These are phyloP conservation scores for Micromys minutus DNA, from an alignment of 2,113 vertebrate species.

Conservation along the genomic window DNA sequence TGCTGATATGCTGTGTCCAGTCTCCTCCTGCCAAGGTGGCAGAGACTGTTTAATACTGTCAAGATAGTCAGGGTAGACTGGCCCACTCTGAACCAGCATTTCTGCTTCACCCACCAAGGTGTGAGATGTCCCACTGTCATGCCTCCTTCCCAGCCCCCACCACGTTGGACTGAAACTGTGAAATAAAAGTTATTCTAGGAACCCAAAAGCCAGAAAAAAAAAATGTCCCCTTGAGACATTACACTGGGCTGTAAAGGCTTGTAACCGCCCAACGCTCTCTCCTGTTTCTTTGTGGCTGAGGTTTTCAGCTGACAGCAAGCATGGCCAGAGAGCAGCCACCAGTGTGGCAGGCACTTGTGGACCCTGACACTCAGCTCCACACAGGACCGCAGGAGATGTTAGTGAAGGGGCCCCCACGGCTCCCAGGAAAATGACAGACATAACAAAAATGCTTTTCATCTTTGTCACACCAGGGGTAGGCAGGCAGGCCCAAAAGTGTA, in stretches of 20 bases:
- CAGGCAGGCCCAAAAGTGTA: conserved; percentile 85
- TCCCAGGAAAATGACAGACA: conserved; percentile 80
- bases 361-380: fast-evolving
- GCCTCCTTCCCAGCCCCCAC: background rate
- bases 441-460: conserved; percentile 84
- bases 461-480: conserved; percentile 83
- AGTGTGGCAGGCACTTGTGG: fast-evolving
- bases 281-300: background rate
- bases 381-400: conserved; percentile 38
- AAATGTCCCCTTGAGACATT: fast-evolving
- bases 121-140: fast-evolving
- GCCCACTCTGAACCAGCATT: background rate
- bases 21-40: background rate
- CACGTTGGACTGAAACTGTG: too few relatives aligned
- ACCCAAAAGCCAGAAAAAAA: background rate
- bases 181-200: background rate
- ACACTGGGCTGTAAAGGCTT: fast-evolving
- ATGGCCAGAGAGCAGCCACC: background rate
- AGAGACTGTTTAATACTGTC: background rate
- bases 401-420: conserved; percentile 35
- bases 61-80: background rate
- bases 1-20: background rate
- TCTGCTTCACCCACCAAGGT: background rate
- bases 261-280: fast-evolving
- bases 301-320: background rate